Evolutionary conservation across 2,797 vertebrate species (phyloP).

Genomic region (Anas flavirostris): DNA sequence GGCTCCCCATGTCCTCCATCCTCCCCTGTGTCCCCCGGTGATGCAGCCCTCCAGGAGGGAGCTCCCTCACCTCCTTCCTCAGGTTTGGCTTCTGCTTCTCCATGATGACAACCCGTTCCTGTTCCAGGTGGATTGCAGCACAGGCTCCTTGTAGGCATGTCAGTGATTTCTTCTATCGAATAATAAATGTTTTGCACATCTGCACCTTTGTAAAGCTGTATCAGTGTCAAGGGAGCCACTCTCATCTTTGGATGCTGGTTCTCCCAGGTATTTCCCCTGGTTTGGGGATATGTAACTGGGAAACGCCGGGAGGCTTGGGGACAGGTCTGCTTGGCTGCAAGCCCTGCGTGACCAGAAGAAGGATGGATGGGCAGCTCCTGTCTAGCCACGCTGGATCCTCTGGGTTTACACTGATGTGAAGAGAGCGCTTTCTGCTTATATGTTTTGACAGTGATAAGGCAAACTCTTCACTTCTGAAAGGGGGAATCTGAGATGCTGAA

Average conservation of each 20-base stretch:
- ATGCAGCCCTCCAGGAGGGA: not conserved
- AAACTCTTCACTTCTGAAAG: not conserved
- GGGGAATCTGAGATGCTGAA: not conserved
- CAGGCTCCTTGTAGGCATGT: not conserved
- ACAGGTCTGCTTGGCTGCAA: not conserved
- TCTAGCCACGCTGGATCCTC: not conserved
- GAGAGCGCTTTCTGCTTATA: not conserved
- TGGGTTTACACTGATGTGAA: not conserved
- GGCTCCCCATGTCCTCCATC: not conserved
- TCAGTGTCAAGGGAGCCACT: not conserved
- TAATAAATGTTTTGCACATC: not conserved
- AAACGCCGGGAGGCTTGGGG: not conserved
- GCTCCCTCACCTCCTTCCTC: not conserved
- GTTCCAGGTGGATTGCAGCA: not conserved
- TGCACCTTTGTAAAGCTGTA: not conserved
- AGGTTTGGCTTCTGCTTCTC: not conserved
- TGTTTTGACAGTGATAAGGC: not conserved
- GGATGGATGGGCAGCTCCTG: not conserved
- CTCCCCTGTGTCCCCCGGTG: not conserved
- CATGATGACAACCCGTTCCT: not conserved
- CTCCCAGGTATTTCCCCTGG: not conserved
- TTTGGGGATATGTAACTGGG: not conserved
- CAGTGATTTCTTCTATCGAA: not conserved
- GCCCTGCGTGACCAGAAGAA: not conserved
- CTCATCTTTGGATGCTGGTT: not conserved